Evolutionary conservation across 2,797 vertebrate species (phyloP), one percentile per base, ranked within the genome.

Genomic region (Phaenicophaeus curvirostris): DNA sequence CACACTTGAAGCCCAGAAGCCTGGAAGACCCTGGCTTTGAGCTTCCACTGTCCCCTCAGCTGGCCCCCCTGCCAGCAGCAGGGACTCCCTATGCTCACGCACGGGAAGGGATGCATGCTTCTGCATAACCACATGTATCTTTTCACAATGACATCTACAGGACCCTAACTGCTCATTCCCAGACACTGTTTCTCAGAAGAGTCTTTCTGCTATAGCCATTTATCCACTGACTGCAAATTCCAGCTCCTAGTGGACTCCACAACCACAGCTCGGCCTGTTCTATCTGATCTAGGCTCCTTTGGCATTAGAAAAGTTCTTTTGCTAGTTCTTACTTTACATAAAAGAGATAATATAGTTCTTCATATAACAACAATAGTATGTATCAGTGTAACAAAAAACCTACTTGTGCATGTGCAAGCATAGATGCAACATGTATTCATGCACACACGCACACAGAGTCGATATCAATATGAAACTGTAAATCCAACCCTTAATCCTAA

Each of bases 211-310:
- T 4, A 2, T 25, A 81, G n/a, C 27, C 75, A 39, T 54, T 75
- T 37, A 27, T 30, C 8, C 55, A 35, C 37, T 46, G 15, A 35
- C 21, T 7, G 3, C 1, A 21, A 44, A 25, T 11, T 33, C 15
- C 11, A 51, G 17, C 3, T 66, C n/a, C 58, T 76, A 42, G 2
- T 2, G 9, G 37, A 31, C 18, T 54, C 44, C 35, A 30, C 30
- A 30, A 27, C 4, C 19, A 48, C 41, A 50, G 27, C 27, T 39
- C 59, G 16, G 11, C 37, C 53, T 18, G 5, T 11, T 6, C 15
- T 3, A 18, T 3, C 30, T 13, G 15, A 37, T 0, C 23, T 0
- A 68, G 17, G 17, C 15, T 78, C 8, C 28, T 57, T 3, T 35
- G 53, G 44, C 63, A 27, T 19, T 2, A 8, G 30, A 41, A 50